Evolutionary conservation across 2,888 invertebrate species (phyloP), one percentile per base, ranked within the genome.

Genomic region (Rhaphigaster nebulosa): DNA sequence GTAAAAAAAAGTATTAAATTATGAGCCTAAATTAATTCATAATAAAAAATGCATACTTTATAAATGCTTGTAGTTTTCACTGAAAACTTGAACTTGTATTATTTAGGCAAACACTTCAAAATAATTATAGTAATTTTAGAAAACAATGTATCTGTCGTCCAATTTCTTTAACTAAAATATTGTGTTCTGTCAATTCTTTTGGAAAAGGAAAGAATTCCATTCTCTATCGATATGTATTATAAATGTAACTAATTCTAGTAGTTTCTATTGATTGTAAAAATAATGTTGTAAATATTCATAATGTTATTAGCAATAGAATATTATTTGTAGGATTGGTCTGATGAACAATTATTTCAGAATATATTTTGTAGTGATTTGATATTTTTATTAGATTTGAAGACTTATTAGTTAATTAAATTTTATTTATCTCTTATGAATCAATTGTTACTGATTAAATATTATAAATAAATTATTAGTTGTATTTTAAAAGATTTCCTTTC

Each of bases 231-330:
- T 76, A 76, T 76, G 70, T 76, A 76, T 76, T 76, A 76, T 76
- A 76, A 76, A 76, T 76, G 38, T 76, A 20, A 76, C 34, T 76
- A 76, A 38, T 38, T 38, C 6, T 38, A 76, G 8, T 76, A 8
- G 26, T 76, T 76, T 76, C 70, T 38, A 38, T 38, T 29, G 18
- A 65, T 65, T 76, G 70, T 34, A 76, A 76, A 76, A 76, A 76
- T 76, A 6, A 38, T 76, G 5, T 29, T 65, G 70, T 76, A 76
- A 38, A 76, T 76, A 76, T 76, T 23, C 6, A 76, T 76, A 76
- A 23, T 60, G n/a, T 60, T 38, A 38, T 76, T 38, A 76, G 70
- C 5, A 76, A 38, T 76, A 76, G 13, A 29, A 23, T 76, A 76
- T 20, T 76, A 26, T 76, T 76, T 23, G 10, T 76, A 76, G 23